Conservation (phyloP, 2,797 vertebrate genomes). For the Sebastiscus albofasciatus region DNA sequence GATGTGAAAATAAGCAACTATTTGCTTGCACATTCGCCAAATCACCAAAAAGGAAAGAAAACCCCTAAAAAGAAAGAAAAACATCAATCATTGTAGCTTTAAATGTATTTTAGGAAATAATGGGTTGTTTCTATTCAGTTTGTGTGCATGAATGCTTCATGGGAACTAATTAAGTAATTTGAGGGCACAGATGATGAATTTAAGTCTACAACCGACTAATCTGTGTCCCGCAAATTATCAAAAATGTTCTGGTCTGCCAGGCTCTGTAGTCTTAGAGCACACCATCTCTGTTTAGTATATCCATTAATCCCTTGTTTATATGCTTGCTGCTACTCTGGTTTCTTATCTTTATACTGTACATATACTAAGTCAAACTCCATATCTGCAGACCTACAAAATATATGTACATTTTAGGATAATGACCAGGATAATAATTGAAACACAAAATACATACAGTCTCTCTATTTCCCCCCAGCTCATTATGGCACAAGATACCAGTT, state of each 20-base stretch:
- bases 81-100: neutral
- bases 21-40: neutral
- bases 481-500: constrained; percentile 32
- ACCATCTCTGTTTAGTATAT: neutral
- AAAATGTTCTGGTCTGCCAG: neutral
- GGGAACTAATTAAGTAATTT: neutral
- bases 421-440: constrained; percentile 8
- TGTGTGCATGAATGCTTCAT: neutral
- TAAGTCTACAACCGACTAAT: neutral
- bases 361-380: neutral
- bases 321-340: neutral
- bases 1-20: neutral
- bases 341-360: neutral
- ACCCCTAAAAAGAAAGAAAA: neutral
- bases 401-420: neutral
- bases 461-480: constrained; percentile 12
- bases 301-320: neutral
- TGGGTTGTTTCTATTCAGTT: neutral
- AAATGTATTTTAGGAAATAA: neutral
- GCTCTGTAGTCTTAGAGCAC: neutral
- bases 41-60: neutral
- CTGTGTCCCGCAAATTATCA: neutral
- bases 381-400: neutral
- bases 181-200: neutral
- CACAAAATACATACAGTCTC: constrained; percentile 6